Base-by-base conservation (phyloP, 1,140 invertebrate species). In the Caerostris extrusa region DNA sequence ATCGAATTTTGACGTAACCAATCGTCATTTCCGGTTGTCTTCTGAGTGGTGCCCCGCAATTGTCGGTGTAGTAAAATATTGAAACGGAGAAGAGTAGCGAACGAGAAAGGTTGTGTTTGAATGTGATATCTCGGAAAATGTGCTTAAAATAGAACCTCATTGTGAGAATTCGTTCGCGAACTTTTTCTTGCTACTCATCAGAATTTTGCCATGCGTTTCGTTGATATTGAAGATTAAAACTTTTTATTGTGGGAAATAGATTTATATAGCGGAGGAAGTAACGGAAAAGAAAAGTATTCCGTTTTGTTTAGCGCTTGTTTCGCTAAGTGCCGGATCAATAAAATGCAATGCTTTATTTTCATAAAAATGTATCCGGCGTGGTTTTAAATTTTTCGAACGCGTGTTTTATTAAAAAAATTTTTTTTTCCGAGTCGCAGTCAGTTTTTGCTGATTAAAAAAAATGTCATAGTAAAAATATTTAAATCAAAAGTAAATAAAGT, bases 21-120 rank as follows among this genome's bases (percentile, higher is more conserved):
- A 7, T 86, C 83, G 83, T 93, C 91, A 93, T 64, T 71, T 93
- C 91, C 91, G 91, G 60, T 53, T 71, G 83, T 87, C 81, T 67
- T 64, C 53, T 93, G 3, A 53, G 60, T 64, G 34, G 12, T 91
- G 69, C 90, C 10, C 81, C 12, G 77, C 50, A 53, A 17, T 34
- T 81, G 53, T 55, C 55, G 50, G 58, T 83, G 17, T 83, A 56
- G 90, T 64, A 19, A 56, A 90, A 83, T 71, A 61, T 61, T 85
- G 81, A 91, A 83, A 61, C n/a, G 55, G 90, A 85, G 90, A n/a
- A 60, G 34, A 67, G 81, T 91, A 61, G 77, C 82, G 90, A 85
- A 83, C 60, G 60, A n/a, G 90, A 83, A 85, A 91, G 91, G 91
- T 93, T 93, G 91, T 93, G 82, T 60, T 14, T 58, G 14, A 19